Evolutionary conservation across 2,888 invertebrate genomes (phyloP).

Genomic region (Hermaeophaga mercurialis): DNA sequence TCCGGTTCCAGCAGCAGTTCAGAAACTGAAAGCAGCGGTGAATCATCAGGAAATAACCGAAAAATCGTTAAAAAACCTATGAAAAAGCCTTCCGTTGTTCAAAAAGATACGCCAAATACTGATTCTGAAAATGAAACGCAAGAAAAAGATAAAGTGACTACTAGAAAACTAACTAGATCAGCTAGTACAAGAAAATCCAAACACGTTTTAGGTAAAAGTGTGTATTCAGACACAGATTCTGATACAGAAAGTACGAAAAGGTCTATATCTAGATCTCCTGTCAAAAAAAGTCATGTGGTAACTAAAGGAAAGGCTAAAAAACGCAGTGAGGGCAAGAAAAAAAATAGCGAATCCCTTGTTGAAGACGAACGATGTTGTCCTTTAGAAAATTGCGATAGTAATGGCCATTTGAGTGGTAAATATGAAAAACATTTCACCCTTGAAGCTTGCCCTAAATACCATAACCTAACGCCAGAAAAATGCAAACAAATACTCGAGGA

Average conservation of each 20-base stretch:
- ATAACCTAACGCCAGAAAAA: constrained; percentile 78
- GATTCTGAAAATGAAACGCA: constrained; percentile 51
- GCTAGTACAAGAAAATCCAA: constrained; percentile 71
- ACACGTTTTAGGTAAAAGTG: constrained; percentile 63
- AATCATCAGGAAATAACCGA: constrained; percentile 43
- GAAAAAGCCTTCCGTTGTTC: constrained; percentile 49
- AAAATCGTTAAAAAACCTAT: constrained; percentile 47
- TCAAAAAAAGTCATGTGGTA: constrained; percentile 63
- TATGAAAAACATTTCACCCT: constrained; percentile 83
- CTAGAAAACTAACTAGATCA: constrained; percentile 73
- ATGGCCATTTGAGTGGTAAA: constrained; percentile 84
- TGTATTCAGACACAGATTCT: constrained; percentile 69
- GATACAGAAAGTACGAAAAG: constrained; percentile 64
- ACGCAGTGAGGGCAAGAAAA: constrained; percentile 49
- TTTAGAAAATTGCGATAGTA: constrained; percentile 86
- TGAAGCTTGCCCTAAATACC: constrained; percentile 91
- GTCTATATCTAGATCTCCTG: constrained; percentile 67
- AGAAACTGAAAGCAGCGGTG: constrained; percentile 48
- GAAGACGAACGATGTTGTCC: constrained; percentile 79
- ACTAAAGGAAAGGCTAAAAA: constrained; percentile 60
- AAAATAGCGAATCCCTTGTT: constrained; percentile 47
- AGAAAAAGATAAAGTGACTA: constrained; percentile 49
- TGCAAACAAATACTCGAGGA: constrained; percentile 65
- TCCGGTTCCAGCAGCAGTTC: constrained; percentile 50
- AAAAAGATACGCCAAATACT: constrained; percentile 44